Evolutionary conservation across 2,113 vertebrate species (phyloP), one percentile per base, ranked within the genome.

Genomic region (Argyrosomus japonicus): DNA sequence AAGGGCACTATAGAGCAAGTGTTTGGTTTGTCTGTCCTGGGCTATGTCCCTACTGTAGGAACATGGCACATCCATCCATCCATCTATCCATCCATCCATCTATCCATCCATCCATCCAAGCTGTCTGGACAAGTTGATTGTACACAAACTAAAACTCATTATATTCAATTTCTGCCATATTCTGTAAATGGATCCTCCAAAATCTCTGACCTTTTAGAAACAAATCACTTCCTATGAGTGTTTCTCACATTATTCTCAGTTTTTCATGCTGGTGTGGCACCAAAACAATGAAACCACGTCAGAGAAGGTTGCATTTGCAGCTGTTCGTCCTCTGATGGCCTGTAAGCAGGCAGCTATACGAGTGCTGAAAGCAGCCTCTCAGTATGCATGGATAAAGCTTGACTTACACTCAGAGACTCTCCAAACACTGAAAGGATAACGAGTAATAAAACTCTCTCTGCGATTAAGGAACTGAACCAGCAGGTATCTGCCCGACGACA

Each of bases 401-500:
- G 36, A 40, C 36, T 40, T 40, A 40, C 36, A 40, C 36, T 40
- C 36, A 14, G 6, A 36, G 50, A 53, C 29, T 8, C 36, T 54
- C 18, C 53, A 19, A 6, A 60, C 7, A 17, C 6, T 43, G 69
- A n/a, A 47, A 14, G 54, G n/a, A 58, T 73, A 60, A 60, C 12
- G 3, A 47, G 36, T 57, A 6, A 51, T 21, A 23, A 1, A 1
- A 4, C 9, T 68, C 43, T 50, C 40, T 19, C 27, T 61, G 75
- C 2, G 1, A 19, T 40, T 11, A 9, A 50, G 32, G n/a, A 54
- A 53, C 5, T 12, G 23, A 71, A 45, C 21, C 54, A 56, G 72
- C 57, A 63, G 57, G 21, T 64, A 1, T 3, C 5, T 7, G 14
- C 1, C 3, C 0, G 0, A 47, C 2, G 0, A 1, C 0, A 18